Evolutionary conservation across 1,140 invertebrate genomes (phyloP), one percentile per base, ranked within the genome.

Genomic region (Lepidurus packardi): DNA sequence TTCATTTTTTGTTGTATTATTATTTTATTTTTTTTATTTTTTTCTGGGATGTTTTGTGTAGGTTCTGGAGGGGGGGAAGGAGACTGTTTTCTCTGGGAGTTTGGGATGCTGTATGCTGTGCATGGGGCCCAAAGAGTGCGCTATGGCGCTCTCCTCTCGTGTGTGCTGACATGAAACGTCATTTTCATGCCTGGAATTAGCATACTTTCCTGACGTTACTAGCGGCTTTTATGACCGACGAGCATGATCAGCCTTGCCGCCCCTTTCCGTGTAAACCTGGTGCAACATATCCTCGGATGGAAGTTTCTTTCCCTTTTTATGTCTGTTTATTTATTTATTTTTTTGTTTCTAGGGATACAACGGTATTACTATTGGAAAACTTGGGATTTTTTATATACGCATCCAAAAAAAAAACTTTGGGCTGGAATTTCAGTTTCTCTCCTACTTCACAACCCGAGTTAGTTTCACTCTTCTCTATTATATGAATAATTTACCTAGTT

Each of bases 171-270:
- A 65, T 65, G 53, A 65, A 65, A 65, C 53, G 53, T 65, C 53
- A 65, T 65, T 65, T 65, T 65, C 53, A 65, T 65, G 53, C 53
- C 53, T 65, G 53, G 53, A 65, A 65, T 65, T 65, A 65, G 53
- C 53, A 65, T 65, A 65, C 53, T 65, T 65, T 65, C 53, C n/a
- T 65, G 53, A 65, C 53, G 16, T 65, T 65, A 65, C 53, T 65
- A 65, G 53, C 53, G 53, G 53, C 53, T 65, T 65, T 65, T 65
- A 65, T 65, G 53, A 65, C 53, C 53, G 53, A 65, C 53, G 53
- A 65, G 53, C 53, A 65, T 65, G 53, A 65, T 65, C 53, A 65
- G 53, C 53, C 13, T 65, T 21, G 53, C 53, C 53, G 53, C 53
- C 53, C 53, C 53, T 65, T 65, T 65, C 53, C 53, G 53, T 65